Evolutionary conservation across 2,888 invertebrate species (phyloP).

Genomic region (Callyntrura guangdongensis): DNA sequence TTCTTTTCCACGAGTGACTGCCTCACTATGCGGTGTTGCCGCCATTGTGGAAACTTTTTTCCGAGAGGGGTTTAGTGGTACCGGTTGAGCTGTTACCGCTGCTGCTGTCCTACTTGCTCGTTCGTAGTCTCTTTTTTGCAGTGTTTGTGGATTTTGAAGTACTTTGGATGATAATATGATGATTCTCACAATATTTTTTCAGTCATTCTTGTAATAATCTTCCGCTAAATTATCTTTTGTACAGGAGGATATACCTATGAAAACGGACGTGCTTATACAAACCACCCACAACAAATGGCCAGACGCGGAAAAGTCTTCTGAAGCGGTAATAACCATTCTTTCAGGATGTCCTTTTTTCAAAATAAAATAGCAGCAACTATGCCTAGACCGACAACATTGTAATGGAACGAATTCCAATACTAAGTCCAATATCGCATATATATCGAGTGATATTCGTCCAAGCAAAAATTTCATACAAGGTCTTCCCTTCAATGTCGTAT

Average conservation of each 20-base stretch:
- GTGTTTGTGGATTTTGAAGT: constrained; percentile 58
- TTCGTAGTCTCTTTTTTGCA: constrained; percentile 18
- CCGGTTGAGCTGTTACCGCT: constrained; percentile 1
- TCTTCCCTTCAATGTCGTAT: constrained; percentile 7
- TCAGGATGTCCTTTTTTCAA: too few relatives aligned
- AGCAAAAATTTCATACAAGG: constrained; percentile 24
- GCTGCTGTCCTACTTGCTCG: not conserved
- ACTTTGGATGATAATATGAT: constrained; percentile 57
- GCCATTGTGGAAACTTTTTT: constrained; percentile 46
- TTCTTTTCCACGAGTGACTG: not conserved
- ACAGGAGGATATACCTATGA: not conserved
- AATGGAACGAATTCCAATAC: not conserved
- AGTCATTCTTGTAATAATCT: constrained; percentile 67
- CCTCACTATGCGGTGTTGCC: not conserved
- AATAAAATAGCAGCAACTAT: not conserved
- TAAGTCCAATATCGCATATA: not conserved
- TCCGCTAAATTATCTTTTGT: constrained; percentile 74
- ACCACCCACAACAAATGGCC: not conserved
- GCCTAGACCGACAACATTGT: not conserved
- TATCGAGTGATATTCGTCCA: not conserved
- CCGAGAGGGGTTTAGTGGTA: constrained; percentile 18
- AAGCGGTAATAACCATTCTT: too few relatives aligned
- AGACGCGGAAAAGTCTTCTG: not conserved
- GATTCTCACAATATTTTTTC: constrained; percentile 66
- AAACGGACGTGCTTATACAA: not conserved